Evolutionary conservation across 2,113 vertebrate genomes (phyloP).

Genomic region (Callipepla californica): DNA sequence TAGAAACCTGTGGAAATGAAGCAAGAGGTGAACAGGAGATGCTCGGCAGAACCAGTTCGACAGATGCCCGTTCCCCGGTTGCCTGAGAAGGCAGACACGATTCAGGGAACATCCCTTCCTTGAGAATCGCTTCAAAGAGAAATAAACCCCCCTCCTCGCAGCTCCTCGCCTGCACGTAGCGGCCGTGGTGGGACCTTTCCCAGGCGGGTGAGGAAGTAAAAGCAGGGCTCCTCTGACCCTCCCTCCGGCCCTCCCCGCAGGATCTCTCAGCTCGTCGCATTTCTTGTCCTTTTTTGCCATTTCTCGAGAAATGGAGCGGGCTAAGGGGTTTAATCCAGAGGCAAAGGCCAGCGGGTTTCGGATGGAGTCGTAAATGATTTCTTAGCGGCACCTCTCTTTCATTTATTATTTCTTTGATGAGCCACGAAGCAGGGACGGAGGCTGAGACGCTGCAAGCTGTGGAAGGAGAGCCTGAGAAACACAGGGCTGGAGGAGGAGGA

Average conservation of each 20-base stretch:
- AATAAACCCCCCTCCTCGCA: neutral
- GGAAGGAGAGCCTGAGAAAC: neutral
- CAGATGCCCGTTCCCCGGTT: no score
- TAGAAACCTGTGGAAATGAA: neutral
- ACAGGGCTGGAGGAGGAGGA: neutral
- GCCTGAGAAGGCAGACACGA: neutral
- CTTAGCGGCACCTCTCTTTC: neutral
- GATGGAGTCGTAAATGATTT: neutral
- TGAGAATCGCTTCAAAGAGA: neutral
- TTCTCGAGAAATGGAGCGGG: neutral
- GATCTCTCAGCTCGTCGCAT: neutral
- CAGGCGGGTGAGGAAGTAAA: neutral
- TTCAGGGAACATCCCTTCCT: neutral
- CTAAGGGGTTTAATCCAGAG: rapidly evolving
- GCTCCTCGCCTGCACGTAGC: neutral
- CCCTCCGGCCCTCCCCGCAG: neutral
- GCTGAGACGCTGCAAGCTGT: neutral
- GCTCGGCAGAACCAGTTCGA: neutral
- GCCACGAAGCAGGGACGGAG: neutral
- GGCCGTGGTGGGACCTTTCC: neutral
- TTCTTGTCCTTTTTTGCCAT: neutral
- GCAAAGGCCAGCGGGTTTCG: neutral
- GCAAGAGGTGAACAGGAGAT: neutral
- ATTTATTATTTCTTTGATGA: neutral
- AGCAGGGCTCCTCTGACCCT: neutral